phyloP scores from a whole-genome alignment of 2,888 invertebrate genomes.

The Epiblema foenella region DNA sequence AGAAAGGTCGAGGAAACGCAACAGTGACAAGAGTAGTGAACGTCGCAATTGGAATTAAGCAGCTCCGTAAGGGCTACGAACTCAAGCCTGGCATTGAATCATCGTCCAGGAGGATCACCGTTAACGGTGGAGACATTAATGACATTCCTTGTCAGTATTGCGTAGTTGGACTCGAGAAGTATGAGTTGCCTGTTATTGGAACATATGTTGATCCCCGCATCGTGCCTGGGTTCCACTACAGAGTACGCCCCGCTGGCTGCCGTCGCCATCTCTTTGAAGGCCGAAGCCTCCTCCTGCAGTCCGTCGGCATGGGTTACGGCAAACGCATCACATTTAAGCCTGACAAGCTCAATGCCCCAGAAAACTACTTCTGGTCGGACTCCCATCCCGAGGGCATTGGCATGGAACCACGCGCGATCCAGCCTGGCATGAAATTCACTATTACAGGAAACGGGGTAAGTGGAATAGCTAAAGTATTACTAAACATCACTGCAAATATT shows the following conservation, averaged over 20 bases:
- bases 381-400: constrained; percentile 90
- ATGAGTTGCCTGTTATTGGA: constrained; percentile 89
- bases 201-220: constrained; percentile 90
- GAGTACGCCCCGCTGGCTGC: constrained; percentile 87
- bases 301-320: constrained; percentile 90
- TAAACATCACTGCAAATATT: constrained; percentile 25
- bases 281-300: constrained; percentile 85
- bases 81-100: constrained; percentile 87
- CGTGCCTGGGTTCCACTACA: constrained; percentile 89
- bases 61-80: constrained; percentile 84
- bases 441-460: constrained; percentile 86
- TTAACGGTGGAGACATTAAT: constrained; percentile 85
- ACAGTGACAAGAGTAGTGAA: constrained; percentile 83
- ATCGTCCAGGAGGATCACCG: constrained; percentile 86
- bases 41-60: constrained; percentile 84
- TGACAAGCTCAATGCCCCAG: constrained; percentile 83
- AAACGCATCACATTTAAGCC: constrained; percentile 90
- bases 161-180: constrained; percentile 86
- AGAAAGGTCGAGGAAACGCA: constrained; percentile 82
- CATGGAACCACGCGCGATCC: constrained; percentile 87
- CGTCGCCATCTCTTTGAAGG: constrained; percentile 87
- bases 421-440: constrained; percentile 87
- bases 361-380: constrained; percentile 92
- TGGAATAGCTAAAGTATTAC: constrained; percentile 44
- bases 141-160: constrained; percentile 88